phyloP scores from a whole-genome alignment of 2,888 invertebrate species.

The Lydus trimaculatus region DNA sequence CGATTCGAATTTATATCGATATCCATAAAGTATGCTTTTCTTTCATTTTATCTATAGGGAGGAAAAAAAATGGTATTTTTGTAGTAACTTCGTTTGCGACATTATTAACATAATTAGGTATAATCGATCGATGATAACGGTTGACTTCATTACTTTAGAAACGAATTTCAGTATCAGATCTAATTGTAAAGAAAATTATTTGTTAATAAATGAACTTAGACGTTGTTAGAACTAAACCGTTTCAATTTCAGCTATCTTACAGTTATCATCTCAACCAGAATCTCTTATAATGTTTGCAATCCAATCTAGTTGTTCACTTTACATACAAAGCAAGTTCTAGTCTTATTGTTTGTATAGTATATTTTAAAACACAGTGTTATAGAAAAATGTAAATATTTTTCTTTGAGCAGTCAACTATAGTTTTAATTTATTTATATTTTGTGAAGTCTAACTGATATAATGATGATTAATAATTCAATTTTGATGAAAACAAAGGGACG shows the following conservation, averaged over 20 bases:
- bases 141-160: background rate
- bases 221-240: background rate
- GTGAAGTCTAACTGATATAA: too few species aligned
- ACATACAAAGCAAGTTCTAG: background rate
- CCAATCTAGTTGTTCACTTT: background rate
- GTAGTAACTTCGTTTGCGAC: background rate
- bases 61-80: background rate
- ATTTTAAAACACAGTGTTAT: background rate
- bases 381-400: too few species aligned
- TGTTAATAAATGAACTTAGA: background rate
- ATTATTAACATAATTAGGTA: background rate
- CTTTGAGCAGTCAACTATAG: too few species aligned
- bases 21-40: background rate
- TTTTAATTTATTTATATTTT: too few species aligned
- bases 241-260: background rate
- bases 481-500: too few species aligned
- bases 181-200: background rate
- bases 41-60: background rate
- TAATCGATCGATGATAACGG: background rate
- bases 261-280: background rate
- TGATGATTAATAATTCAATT: too few species aligned
- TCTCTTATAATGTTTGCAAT: background rate
- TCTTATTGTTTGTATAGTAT: background rate
- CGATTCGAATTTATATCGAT: conserved; percentile 12
- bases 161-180: background rate